A percentile compares a stretch with the other conserved stretches of the same genome.
Conservation (phyloP, 2,888 invertebrate genomes). For the Dinocampus coccinellae region DNA sequence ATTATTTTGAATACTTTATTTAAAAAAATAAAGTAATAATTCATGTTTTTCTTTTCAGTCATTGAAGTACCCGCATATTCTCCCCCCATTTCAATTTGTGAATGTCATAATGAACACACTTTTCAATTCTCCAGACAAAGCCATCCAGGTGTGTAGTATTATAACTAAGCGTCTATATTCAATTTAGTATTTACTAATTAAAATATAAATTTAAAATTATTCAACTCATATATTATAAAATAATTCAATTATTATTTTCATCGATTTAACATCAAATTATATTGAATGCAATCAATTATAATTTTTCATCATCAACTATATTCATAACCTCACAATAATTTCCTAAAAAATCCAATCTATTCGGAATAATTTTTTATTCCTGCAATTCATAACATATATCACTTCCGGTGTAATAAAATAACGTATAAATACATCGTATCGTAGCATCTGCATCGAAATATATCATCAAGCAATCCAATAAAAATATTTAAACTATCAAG, state of each 20-base stretch:
- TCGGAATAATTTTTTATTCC: neutral
- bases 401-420: neutral
- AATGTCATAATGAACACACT: neutral
- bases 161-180: neutral
- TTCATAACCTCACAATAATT: too few species aligned
- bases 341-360: too few species aligned
- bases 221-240: too few species aligned
- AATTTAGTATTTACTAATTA: too few species aligned
- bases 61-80: slow-evolving; percentile 28
- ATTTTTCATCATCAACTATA: neutral
- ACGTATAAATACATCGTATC: too few species aligned
- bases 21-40: neutral
- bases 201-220: too few species aligned
- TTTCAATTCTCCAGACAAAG: neutral
- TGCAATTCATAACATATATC: neutral
- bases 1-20: too few species aligned
- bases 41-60: neutral
- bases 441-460: neutral
- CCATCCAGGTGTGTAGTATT: neutral
- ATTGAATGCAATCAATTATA: neutral
- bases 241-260: neutral
- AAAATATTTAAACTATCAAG: neutral
- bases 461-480: neutral
- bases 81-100: neutral
- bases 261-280: neutral